Evolutionary conservation across 2,113 vertebrate species (phyloP).

Genomic region (Sitta europaea): DNA sequence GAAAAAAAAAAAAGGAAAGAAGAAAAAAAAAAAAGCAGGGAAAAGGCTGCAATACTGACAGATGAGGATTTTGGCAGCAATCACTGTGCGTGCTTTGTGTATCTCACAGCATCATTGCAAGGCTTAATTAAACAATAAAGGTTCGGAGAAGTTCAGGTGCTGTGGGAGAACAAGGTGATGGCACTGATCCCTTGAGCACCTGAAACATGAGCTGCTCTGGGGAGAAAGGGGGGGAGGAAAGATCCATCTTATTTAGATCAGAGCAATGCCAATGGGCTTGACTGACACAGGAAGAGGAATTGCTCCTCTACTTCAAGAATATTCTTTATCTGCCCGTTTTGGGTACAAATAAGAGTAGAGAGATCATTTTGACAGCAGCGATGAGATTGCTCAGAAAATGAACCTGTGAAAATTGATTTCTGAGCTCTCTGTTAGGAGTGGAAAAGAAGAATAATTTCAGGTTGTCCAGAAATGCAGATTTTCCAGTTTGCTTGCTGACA

Average conservation of each 20-base stretch:
- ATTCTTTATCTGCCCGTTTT: neutral
- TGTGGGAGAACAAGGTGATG: neutral
- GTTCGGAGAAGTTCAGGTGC: neutral
- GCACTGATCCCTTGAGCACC: neutral
- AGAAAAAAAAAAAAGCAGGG: neutral
- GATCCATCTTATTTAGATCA: neutral
- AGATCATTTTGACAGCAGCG: neutral
- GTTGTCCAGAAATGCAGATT: constrained; percentile 42
- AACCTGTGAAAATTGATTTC: constrained; percentile 37
- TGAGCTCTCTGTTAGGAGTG: neutral
- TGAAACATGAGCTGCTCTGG: neutral
- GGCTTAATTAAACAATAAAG: neutral
- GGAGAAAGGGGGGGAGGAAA: neutral
- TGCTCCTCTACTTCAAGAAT: neutral
- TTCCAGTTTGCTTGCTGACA: constrained; percentile 40
- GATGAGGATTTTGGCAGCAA: neutral
- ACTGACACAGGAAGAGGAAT: neutral
- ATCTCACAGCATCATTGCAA: neutral
- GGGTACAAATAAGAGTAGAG: neutral
- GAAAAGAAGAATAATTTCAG: constrained; percentile 15
- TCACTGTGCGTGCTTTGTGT: neutral
- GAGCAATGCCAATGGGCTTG: neutral
- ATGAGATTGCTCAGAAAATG: constrained; percentile 26
- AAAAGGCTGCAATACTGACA: neutral
- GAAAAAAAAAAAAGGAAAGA: neutral